phyloP scores from a whole-genome alignment of 2,797 vertebrate genomes.

The Ctenopoma multispine region DNA sequence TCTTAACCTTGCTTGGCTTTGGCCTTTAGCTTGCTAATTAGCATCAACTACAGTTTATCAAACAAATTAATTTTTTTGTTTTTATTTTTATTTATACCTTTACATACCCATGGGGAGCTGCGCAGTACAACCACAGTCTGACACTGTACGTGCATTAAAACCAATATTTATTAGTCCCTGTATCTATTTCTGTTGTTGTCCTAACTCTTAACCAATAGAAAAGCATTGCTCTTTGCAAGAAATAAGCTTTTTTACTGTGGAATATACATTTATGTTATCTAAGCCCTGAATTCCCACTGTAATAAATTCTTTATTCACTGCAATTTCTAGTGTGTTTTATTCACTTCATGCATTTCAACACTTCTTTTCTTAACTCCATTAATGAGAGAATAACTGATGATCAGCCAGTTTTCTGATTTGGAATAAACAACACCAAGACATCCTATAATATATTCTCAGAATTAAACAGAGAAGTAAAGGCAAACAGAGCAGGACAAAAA shows the following conservation, averaged over 20 bases:
- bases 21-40: too few species aligned
- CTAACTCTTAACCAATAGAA: background rate
- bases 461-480: conserved; percentile 11
- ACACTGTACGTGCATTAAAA: too few species aligned
- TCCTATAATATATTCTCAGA: background rate
- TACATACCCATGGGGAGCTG: too few species aligned
- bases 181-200: too few species aligned
- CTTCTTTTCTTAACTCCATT: background rate
- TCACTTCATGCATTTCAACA: background rate
- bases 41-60: too few species aligned
- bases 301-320: background rate
- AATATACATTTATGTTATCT: background rate
- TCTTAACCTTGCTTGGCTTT: too few species aligned
- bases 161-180: too few species aligned
- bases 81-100: too few species aligned
- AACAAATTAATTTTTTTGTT: too few species aligned
- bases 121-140: too few species aligned
- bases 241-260: background rate
- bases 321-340: background rate
- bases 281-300: background rate
- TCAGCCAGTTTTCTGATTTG: background rate
- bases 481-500: conserved; percentile 14
- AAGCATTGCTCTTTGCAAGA: too few species aligned
- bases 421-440: background rate
- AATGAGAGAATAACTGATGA: conserved; percentile 4